Base-by-base conservation (phyloP, 2,888 invertebrate species). In the Diaperis boleti region DNA sequence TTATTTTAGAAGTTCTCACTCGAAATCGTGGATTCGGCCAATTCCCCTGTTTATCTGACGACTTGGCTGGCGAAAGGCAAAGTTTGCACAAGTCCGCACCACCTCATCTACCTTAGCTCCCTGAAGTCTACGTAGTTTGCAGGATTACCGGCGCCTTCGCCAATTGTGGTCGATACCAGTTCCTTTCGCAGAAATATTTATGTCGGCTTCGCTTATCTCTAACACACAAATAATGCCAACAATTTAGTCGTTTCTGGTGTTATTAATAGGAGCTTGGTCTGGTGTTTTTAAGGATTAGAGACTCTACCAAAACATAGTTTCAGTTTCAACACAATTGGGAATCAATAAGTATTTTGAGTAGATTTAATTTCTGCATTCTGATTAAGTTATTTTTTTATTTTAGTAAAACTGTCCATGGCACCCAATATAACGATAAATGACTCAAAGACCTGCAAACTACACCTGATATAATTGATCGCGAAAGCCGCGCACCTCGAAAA, bases 81-180 rank as follows among this genome's bases (percentile, higher is more conserved):
- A 72, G 66, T 75, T 74, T 69, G 68, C 69, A 69, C 69, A 71
- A 74, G 70, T 73, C 72, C 68, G 70, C 72, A 73, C 69, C 74
- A 76, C 74, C 74, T 74, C 71, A 71, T 74, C 72, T 72, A 76
- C 76, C 76, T 77, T 74, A 73, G 70, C 70, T 75, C 72, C 71
- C 67, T 62, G 55, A 74, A 75, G 74, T 76, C 74, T 74, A 67
- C 69, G 66, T 70, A 77, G 74, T 78, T 78, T 75, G 64, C 70
- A 78, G 75, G 76, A 72, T 73, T 68, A 59, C 57, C 68, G 78
- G 78, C 78, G 79, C 79, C 79, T 71, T 66, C 63, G 61, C 63
- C 64, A 67, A 67, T 66, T 67, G 67, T 66, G 66, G 69, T 69
- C 69, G 69, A 69, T 69, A 71, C 45, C 52, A 55, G 42, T 55